Base-by-base conservation (phyloP, 2,113 vertebrate species). In the Mesitornis unicolor region DNA sequence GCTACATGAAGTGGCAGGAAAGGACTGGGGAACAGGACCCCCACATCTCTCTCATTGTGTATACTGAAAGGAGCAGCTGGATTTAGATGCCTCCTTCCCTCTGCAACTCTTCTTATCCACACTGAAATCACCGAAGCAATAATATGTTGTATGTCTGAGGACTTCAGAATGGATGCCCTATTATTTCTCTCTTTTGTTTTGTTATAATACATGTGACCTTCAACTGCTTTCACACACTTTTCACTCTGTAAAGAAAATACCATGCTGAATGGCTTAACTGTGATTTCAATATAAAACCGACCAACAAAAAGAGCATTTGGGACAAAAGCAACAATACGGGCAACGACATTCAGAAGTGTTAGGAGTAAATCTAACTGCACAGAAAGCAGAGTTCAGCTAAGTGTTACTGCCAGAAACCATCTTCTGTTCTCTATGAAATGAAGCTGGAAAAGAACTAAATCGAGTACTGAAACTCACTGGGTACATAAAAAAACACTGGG, bases 181-280 rank as follows among this genome's bases (percentile, higher is more conserved):
- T 92, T 97, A 93, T 97, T 96, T 95, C 67, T 86, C 45, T 76
- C 94, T 80, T 97, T 97, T 97, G 94, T 96, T 97, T 97, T 90
- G 85, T 63, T 94, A 95, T 96, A 96, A 96, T 94, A 81, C 77
- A 21, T 91, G 80, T 96, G 96, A 97, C 97, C 96, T 97, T 97
- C 97, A 94, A 86, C 76, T 87, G 91, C 95, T 96, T 97, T 95
- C 94, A 86, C 81, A 85, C 81, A 87, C 87, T 96, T 93, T 85
- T 88, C 84, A 59, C 69, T 87, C 94, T 93, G 80, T 36, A 59
- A 93, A 96, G 88, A 96, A 97, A 96, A 97, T 94, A 77, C 69
- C 63, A 54, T 63, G 80, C 90, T 94, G 80, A 90, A 94, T 96
- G 92, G 94, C 56, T 97, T 92, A 95, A 91, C 95, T 87, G 77